Conservation (phyloP, 2,888 invertebrate genomes). For the Sialis fuliginosa region DNA sequence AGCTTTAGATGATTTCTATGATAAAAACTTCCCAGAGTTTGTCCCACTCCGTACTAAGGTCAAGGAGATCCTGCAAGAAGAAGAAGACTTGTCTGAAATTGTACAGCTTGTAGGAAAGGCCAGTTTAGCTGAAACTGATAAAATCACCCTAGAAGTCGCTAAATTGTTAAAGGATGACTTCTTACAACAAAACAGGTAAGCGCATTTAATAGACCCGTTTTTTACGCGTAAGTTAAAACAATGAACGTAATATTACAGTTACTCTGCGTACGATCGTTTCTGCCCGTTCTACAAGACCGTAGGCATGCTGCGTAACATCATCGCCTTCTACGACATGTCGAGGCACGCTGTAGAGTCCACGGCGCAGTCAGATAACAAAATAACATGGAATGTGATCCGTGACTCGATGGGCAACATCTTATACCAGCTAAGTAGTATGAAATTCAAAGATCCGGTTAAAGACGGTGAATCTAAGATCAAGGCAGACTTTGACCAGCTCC, state of each 20-base stretch:
- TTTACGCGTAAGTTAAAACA: neutral
- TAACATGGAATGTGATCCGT: constrained; percentile 94
- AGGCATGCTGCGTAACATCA: constrained; percentile 97
- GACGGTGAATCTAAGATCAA: constrained; percentile 97
- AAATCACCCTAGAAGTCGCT: constrained; percentile 97
- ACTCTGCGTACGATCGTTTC: constrained; percentile 88
- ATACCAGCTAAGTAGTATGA: constrained; percentile 97
- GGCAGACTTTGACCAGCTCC: constrained; percentile 88
- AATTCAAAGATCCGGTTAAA: constrained; percentile 98
- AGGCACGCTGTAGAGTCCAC: constrained; percentile 96
- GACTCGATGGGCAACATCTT: constrained; percentile 94
- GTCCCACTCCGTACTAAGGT: constrained; percentile 93
- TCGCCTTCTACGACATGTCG: constrained; percentile 95
- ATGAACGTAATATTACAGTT: constrained; percentile 27
- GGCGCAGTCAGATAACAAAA: constrained; percentile 96
- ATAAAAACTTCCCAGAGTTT: constrained; percentile 95
- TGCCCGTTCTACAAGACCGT: constrained; percentile 99
- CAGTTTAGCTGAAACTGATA: constrained; percentile 95
- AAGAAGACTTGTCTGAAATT: constrained; percentile 98
- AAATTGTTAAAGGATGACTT: constrained; percentile 98
- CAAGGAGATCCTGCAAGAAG: constrained; percentile 62
- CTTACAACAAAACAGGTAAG: constrained; percentile 92
- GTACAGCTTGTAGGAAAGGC: constrained; percentile 99
- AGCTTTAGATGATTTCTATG: constrained; percentile 97
- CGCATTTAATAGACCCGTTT: neutral